A percentile compares a stretch with the other conserved stretches of the same genome.
phyloP scores from a whole-genome alignment of 2,797 vertebrate genomes.

The Vipera latastei region DNA sequence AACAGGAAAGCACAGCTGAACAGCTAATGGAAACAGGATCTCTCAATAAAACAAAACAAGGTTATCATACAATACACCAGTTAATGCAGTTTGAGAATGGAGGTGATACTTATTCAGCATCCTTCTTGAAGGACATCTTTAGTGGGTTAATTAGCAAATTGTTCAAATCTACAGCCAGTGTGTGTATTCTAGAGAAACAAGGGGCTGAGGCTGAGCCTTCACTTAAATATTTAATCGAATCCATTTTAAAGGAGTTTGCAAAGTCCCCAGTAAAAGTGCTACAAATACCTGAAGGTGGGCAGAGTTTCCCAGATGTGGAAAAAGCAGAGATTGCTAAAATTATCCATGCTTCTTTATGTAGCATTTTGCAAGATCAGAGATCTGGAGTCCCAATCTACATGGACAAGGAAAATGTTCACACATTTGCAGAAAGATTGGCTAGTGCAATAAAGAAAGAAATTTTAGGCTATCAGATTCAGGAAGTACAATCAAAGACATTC shows the following conservation, averaged over 20 bases:
- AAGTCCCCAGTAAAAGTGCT: conserved; percentile 22
- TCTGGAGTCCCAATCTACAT: not conserved
- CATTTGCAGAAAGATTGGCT: not conserved
- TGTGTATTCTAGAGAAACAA: not conserved
- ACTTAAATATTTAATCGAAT: not conserved
- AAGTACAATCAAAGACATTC: not conserved
- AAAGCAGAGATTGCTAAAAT: not conserved
- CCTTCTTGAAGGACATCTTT: conserved; percentile 26
- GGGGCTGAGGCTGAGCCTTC: not conserved
- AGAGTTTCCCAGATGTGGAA: not conserved
- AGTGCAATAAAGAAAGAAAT: conserved; percentile 21
- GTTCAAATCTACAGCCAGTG: not conserved
- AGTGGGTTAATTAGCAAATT: conserved; percentile 20
- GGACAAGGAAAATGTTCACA: not conserved
- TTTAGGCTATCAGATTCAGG: conserved; percentile 10
- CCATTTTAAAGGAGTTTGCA: conserved; percentile 17
- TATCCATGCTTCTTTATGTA: conserved; percentile 4
- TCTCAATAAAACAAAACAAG: not conserved
- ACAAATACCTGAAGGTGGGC: not conserved
- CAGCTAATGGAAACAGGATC: not conserved
- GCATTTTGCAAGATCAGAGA: not conserved
- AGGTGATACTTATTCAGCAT: not conserved
- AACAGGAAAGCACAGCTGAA: not conserved
- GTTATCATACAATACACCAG: not conserved
- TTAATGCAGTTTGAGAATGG: not conserved